Conservation (phyloP, 2,797 vertebrate species). For the Macropus fuliginosus region DNA sequence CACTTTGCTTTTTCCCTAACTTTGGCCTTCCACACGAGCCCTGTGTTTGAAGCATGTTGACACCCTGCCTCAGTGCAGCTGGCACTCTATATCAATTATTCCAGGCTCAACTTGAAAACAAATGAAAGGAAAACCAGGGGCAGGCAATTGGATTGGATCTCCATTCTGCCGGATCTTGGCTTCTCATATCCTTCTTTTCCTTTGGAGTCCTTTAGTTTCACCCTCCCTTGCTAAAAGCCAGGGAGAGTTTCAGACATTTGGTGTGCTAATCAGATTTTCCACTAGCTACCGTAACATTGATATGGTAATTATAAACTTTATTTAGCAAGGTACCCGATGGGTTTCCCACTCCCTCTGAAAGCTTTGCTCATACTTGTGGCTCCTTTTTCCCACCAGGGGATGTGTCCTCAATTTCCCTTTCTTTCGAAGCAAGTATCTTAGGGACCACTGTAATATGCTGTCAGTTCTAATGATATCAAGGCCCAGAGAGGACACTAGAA, state of each 20-base stretch:
- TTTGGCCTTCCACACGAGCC: slow-evolving; percentile 35
- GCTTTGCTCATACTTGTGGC: background rate
- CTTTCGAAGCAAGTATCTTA: background rate
- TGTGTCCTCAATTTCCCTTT: background rate
- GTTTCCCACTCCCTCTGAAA: background rate
- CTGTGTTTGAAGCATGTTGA: slow-evolving; percentile 71
- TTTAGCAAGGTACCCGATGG: slow-evolving; percentile 35
- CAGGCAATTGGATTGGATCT: slow-evolving; percentile 49
- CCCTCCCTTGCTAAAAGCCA: slow-evolving; percentile 37
- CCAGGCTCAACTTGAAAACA: slow-evolving; percentile 72
- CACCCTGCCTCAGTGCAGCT: slow-evolving; percentile 45
- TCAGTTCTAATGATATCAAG: background rate
- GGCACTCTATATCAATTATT: slow-evolving; percentile 67
- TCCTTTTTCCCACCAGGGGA: background rate
- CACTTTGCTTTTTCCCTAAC: slow-evolving; percentile 40
- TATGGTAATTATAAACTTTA: background rate
- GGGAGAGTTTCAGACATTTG: slow-evolving; percentile 53
- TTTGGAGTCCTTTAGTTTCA: slow-evolving; percentile 51
- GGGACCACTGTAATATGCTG: background rate
- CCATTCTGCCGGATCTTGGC: slow-evolving; percentile 64
- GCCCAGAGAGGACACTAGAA: background rate
- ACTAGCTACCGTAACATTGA: slow-evolving; percentile 39
- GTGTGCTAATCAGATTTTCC: slow-evolving; percentile 60
- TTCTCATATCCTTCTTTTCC: slow-evolving; percentile 40
- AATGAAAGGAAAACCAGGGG: slow-evolving; percentile 76